A percentile compares a stretch with the other conserved stretches of the same genome.
phyloP scores from a whole-genome alignment of 1,140 invertebrate species.

The Drosophila athabasca region DNA sequence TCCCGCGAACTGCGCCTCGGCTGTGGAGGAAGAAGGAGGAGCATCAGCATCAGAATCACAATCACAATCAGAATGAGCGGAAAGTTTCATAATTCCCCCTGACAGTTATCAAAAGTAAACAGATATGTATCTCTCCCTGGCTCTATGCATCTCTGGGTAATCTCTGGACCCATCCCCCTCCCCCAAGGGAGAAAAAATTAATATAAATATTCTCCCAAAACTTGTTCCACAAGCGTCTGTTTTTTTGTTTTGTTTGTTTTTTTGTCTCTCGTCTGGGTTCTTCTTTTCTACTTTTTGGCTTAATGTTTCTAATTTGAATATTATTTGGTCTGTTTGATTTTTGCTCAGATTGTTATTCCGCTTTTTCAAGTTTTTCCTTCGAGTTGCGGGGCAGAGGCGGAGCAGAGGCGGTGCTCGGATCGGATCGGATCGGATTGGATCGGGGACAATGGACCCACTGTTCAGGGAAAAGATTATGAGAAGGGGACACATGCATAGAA shows the following conservation, averaged over 20 bases:
- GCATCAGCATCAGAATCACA: conserved; percentile 1
- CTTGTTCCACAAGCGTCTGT: conserved; percentile 47
- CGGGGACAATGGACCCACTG: no score
- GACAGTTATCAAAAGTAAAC: conserved; percentile 55
- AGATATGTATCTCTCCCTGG: conserved; percentile 6
- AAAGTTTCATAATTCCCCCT: conserved; percentile 19
- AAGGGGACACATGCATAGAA: no score
- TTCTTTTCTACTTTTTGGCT: not conserved
- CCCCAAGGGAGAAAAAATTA: not conserved
- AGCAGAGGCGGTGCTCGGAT: no score
- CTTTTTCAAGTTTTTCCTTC: no score
- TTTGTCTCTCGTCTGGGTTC: not conserved
- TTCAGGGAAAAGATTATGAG: no score
- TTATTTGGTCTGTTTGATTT: conserved; percentile 36
- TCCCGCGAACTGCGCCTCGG: conserved; percentile 54
- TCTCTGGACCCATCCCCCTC: conserved; percentile 11
- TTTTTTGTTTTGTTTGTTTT: conserved; percentile 10
- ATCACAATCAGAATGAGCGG: conserved; percentile 2
- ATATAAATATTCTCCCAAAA: conserved; percentile 25
- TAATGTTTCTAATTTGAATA: conserved; percentile 63
- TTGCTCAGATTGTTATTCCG: conserved; percentile 18
- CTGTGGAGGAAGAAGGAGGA: not conserved
- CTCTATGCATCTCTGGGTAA: conserved; percentile 61
- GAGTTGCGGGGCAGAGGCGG: no score
- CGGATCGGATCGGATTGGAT: no score